Base-by-base conservation (phyloP, 1,140 invertebrate genomes). In the Drosophila bocqueti region DNA sequence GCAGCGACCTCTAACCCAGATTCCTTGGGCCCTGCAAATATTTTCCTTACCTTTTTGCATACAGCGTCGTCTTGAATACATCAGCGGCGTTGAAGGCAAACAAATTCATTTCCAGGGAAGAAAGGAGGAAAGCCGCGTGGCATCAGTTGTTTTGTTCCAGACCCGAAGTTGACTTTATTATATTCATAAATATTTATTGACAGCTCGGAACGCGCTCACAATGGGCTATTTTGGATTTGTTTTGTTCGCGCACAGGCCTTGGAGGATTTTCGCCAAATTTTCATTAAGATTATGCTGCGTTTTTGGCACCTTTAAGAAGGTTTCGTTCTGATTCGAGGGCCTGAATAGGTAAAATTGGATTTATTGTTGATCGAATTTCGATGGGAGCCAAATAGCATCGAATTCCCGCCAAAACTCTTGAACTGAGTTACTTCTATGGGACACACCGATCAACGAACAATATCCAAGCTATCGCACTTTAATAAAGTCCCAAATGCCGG, bases 121-220 rank as follows among this genome's bases (percentile, higher is more conserved):
- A 71, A 62, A 61, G 26, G 15, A 58, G 58, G 59, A 81, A 85
- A 85, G 66, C 82, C 82, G 82, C 82, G 78, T 84, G 82, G 58
- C 77, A 45, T 72, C 63, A 50, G 46, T 63, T 50, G 65, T 58
- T 52, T 76, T 65, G 40, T 50, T 59, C 57, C 49, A 49, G 4
- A 43, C 26, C n/a, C 47, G 59, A 54, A 73, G 64, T 81, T 85
- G 82, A 84, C 82, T 85, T 84, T 81, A 78, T 84, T 84, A 81
- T 85, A 81, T 82, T 81, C 78, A 74, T 69, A 81, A 85, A 85
- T 85, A 85, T 78, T 85, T 81, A 85, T 85, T 85, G 82, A 85
- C 82, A 85, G 82, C 78, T 85, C 47, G 43, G 40, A 42, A 16
- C 1, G 57, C 6, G 47, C 18, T 29, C 10, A 83, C 75, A 83